Conservation (phyloP, 2,113 vertebrate genomes). For the Orcinus orca region DNA sequence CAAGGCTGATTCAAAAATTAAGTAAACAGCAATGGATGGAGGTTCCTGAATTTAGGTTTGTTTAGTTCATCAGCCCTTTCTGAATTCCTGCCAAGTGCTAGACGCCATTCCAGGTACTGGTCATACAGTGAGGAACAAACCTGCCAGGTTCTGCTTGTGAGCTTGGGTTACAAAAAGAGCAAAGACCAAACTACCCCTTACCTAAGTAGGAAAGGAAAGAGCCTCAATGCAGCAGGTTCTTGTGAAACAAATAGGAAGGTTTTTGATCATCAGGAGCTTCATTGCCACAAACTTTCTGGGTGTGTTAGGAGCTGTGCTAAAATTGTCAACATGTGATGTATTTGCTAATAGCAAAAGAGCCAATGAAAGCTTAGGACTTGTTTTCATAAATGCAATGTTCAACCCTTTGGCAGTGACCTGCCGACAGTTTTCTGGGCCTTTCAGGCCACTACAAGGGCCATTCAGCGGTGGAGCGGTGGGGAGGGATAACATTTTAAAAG, state of each 20-base stretch:
- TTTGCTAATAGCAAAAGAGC: not conserved
- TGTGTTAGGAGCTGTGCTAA: not conserved
- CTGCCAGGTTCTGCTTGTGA: not conserved
- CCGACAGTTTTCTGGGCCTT: not conserved
- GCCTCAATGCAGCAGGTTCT: not conserved
- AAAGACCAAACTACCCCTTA: not conserved
- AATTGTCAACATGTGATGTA: not conserved
- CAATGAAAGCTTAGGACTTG: not conserved
- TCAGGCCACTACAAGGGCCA: not conserved
- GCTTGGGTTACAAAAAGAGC: not conserved
- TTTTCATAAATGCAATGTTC: not conserved
- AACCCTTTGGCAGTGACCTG: not conserved
- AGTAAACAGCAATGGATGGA: constrained; percentile 27
- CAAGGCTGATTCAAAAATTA: constrained; percentile 50
- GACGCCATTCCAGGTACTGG: not conserved
- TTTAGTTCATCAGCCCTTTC: not conserved
- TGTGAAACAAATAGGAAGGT: not conserved
- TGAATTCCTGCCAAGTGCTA: not conserved
- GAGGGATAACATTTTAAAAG: not conserved
- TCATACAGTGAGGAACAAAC: not conserved
- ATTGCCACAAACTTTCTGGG: not conserved
- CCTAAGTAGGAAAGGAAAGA: not conserved
- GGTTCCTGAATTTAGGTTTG: not conserved
- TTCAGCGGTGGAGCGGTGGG: not conserved
- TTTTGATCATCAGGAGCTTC: not conserved